Evolutionary conservation across 2,888 invertebrate genomes (phyloP), one percentile per base, ranked within the genome.

Genomic region (Lithophane leautieri): DNA sequence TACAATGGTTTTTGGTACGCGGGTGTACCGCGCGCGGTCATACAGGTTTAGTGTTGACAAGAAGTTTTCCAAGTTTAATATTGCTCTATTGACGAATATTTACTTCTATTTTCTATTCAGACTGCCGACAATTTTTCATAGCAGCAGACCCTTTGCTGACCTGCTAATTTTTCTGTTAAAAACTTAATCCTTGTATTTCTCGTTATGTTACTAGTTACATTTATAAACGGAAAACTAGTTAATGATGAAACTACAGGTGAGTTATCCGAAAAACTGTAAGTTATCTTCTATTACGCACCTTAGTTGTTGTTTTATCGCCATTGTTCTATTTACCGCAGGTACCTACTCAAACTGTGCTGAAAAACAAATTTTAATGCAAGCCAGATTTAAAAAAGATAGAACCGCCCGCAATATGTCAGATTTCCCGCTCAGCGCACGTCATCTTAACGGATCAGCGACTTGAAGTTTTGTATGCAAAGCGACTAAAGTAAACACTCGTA

Each of bases 381-480:
- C 7, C 44, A 63, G 69, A 79, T 76, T 71, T 69, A 56, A 62
- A 74, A 77, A 80, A 73, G 22, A 50, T 67, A 40, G n/a, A 56
- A 42, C 12, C 44, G 1, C 6, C 28, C 58, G 85, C 62, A 70
- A 73, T 82, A 78, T 80, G 81, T 86, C 88, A 84, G 82, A 82
- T 86, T 86, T 78, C 65, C 75, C 73, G 79, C 81, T 69, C 66
- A 58, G 76, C 65, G 50, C n/a, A 16, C 67, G 79, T 79, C 83
- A 74, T 82, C 82, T 79, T 85, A 79, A 69, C 78, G 84, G 82
- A 73, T 82, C 81, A 86, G 75, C 44, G 52, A 78, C 65, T 50
- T 56, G 52, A 52, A 84, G 70, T 71, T 79, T 73, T 68, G 66
- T 74, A 70, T 82, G 88, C 74, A 75, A 78, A 84, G 69, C 63